A percentile compares a stretch with the other conserved stretches of the same genome.
These are phyloP conservation scores for Pseudomyrmex concolor DNA, from an alignment of 1,140 invertebrate genomes.

Conservation along the genomic window DNA sequence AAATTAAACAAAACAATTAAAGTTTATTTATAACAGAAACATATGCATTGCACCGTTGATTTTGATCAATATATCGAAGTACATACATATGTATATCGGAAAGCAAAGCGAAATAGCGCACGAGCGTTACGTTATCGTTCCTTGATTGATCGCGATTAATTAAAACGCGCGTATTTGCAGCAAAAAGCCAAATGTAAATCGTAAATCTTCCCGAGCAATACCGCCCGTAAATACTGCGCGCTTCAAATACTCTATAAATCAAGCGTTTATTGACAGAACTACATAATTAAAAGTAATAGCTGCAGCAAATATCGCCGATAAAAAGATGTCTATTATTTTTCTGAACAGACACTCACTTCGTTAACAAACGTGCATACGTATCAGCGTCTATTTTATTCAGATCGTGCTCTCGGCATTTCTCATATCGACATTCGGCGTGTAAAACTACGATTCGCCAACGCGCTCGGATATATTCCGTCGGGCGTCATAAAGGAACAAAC, in stretches of 20 bases:
- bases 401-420: conserved; percentile 17
- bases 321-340: conserved; percentile 33
- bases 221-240: conserved; percentile 59
- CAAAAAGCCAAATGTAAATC: conserved; percentile 31
- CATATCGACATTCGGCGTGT: neutral
- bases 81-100: neutral
- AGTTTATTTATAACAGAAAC: conserved; percentile 13
- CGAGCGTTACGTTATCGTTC: conserved; percentile 18
- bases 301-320: conserved; percentile 47
- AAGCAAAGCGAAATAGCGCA: neutral
- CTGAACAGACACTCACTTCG: neutral
- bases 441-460: neutral
- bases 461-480: neutral
- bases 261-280: conserved; percentile 62
- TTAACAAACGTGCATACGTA: conserved; percentile 2
- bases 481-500: conserved; percentile 20
- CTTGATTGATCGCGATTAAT: conserved; percentile 62
- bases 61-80: neutral
- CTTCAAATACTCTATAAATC: conserved; percentile 63
- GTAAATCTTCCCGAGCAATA: conserved; percentile 67
- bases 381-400: conserved; percentile 13
- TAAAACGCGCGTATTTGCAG: conserved; percentile 38
- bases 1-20: neutral
- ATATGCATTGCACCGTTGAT: no score
- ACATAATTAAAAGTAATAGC: conserved; percentile 69